Evolutionary conservation across 2,113 vertebrate genomes (phyloP).

Genomic region (Raja brachyura): DNA sequence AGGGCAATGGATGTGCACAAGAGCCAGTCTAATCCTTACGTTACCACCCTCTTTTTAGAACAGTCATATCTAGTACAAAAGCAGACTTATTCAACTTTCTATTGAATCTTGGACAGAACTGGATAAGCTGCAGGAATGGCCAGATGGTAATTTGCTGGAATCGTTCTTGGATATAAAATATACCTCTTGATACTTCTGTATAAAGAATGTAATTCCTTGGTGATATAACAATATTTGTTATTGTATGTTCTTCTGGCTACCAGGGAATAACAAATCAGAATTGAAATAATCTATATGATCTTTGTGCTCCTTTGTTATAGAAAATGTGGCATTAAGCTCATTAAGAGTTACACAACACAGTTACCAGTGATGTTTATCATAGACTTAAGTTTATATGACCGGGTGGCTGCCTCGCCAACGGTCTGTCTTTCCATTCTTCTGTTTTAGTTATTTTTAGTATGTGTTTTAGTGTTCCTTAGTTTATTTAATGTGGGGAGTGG

Average conservation of each 20-base stretch:
- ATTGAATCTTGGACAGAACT: slow-evolving; percentile 38
- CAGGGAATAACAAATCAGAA: background rate
- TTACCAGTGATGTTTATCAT: too few species aligned
- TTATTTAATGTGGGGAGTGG: too few species aligned
- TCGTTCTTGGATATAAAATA: background rate
- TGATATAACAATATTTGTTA: background rate
- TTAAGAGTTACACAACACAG: too few species aligned
- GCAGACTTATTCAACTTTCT: slow-evolving; percentile 36
- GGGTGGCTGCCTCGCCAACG: too few species aligned
- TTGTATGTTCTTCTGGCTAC: background rate
- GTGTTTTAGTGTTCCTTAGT: too few species aligned
- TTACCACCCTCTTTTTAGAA: slow-evolving; percentile 30
- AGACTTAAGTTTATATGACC: too few species aligned
- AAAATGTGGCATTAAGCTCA: too few species aligned
- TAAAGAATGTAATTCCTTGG: background rate
- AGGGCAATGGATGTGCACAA: too few species aligned
- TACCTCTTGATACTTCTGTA: background rate
- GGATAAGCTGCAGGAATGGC: slow-evolving; percentile 39
- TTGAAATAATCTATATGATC: background rate
- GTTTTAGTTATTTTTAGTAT: too few species aligned
- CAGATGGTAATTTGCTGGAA: slow-evolving; percentile 31
- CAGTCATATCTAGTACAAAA: slow-evolving; percentile 39
- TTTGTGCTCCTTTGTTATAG: background rate
- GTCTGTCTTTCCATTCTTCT: too few species aligned
- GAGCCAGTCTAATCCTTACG: background rate